Base-by-base conservation (phyloP, 2,888 invertebrate species). In the Euzetes globulus region DNA sequence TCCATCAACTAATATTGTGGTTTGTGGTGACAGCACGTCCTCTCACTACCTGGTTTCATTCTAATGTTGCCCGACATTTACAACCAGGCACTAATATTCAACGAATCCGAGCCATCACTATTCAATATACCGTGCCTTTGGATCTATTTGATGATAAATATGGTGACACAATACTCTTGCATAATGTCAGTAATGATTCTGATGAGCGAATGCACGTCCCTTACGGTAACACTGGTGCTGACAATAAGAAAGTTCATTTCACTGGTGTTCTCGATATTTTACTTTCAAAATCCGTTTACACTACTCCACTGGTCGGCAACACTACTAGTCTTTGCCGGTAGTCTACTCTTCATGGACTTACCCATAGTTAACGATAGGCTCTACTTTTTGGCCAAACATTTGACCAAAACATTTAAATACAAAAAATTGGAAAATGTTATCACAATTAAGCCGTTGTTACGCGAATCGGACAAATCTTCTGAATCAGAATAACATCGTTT, bases 171-270 rank as follows among this genome's bases (percentile, higher is more conserved):
- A 87, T 97, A 88, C 86, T 86, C 86, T 85, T 85, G 78, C 33
- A 33, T 72, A 77, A 90, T 92, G 82, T 91, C 94, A 11, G 98
- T 99, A 0, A 99, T 96, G 81, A 88, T 91, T 37, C 85, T 98
- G 80, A 97, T 96, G 0, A 91, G 97, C 0, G 94, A 95, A 83
- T 95, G 94, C 81, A 88, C 92, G 0, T 95, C 97, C 0, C 83
- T 99, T 63, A 94, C 94, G 0, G 96, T 99, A 0, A 98, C 97
- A 0, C 85, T 99, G 79, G 94, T 99, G 0, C 91, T 99, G 41
- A 99, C 99, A 0, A 84, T 99, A 74, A 86, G 99, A 71, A 99
- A 99, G 84, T 99, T 99, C 81, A 87, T 93, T 41, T 96, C 96
- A 0, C 85, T 99, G 50, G 83, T 99, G 17, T 91, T 99, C 81